Base-by-base conservation (phyloP, 1,140 invertebrate genomes). In the Contarinia nasturtii region DNA sequence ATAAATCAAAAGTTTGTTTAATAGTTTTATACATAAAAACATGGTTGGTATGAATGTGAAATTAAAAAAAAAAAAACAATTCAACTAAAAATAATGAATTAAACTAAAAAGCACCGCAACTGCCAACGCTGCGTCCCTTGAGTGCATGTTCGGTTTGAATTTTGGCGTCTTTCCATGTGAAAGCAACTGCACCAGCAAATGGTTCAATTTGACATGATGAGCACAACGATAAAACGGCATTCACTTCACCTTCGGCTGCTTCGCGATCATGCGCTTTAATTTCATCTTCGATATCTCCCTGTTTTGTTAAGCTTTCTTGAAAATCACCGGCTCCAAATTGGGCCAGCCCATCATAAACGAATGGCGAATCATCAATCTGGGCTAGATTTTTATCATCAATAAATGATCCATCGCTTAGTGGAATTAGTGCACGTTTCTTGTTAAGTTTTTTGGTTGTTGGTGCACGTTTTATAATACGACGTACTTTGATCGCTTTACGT, bases 161-260 rank as follows among this genome's bases (percentile, higher is more conserved):
- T 20, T 45, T 50, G 0, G 55, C 53, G 18, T 67, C 68, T 57
- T 80, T 74, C 83, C 83, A 87, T 3, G 74, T 75, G 15, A 87
- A 68, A 2, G 85, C 67, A 1, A 82, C 65, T 1, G 79, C 83
- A 52, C 82, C 82, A 22, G 74, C 74, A 65, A 86, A 86, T 0
- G 83, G 82, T 54, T 86, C 83, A 0, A 67, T 56, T 11, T 73
- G 65, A 51, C 82, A 86, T 2, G 75, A 79, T 38, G 75, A 75
- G 57, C 83, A 87, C 2, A 84, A 63, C 52, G 76, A 70, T 77
- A 86, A 82, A 2, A 86, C 79, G 1, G 75, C 74, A 50, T 69
- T 77, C 0, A 86, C 82, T 59, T 87, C 83, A 18, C 74, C 80
- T 58, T 86, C 82, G 0, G 83, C 83, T 0, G 82, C 82, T 52